These are phyloP conservation scores for Xerus inauris DNA, from an alignment of 2,113 vertebrate species.

Conservation along the genomic window DNA sequence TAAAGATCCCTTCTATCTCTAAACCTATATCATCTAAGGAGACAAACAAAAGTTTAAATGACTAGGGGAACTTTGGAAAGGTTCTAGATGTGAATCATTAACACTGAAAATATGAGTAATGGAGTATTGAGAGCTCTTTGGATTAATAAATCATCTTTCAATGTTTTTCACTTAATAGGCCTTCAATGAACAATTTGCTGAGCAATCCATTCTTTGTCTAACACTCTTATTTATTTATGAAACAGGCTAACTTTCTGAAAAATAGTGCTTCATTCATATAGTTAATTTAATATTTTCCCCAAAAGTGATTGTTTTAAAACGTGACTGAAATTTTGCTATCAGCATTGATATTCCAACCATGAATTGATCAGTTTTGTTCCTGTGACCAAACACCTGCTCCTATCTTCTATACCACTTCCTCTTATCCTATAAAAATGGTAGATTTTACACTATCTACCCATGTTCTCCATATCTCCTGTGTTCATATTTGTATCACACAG, in stretches of 20 bases:
- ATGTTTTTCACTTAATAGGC: background rate
- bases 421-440: background rate
- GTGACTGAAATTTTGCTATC: background rate
- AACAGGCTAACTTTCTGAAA: slow-evolving; percentile 9
- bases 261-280: background rate
- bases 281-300: background rate
- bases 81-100: background rate
- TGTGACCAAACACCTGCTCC: background rate
- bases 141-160: background rate
- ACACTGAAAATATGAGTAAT: slow-evolving; percentile 15
- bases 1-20: background rate
- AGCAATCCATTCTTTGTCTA: background rate
- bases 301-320: background rate
- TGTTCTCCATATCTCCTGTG: background rate
- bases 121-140: background rate
- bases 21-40: background rate
- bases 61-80: background rate
- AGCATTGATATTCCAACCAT: background rate
- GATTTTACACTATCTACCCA: background rate
- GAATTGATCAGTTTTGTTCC: background rate
- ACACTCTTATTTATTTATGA: background rate
- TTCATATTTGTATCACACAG: background rate
- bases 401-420: background rate
- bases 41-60: background rate
- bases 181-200: background rate